These are phyloP conservation scores for Pelochelys cantorii DNA, from an alignment of 2,797 vertebrate species.

Conservation along the genomic window DNA sequence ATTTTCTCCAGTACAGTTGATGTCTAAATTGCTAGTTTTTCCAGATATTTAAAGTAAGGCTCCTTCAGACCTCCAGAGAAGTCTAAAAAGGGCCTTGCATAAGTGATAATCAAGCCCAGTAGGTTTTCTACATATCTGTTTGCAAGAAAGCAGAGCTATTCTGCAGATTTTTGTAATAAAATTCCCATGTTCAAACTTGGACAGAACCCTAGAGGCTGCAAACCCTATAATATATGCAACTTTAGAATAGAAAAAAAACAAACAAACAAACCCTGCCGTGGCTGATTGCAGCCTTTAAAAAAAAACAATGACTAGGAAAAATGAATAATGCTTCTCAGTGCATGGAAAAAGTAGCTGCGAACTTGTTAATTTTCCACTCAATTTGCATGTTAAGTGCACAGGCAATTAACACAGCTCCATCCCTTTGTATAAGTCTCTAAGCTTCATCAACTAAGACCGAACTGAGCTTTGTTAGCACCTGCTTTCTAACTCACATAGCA, in stretches of 20 bases:
- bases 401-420: not conserved
- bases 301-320: not conserved
- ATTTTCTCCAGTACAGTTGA: not conserved
- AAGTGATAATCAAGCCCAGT: not conserved
- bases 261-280: not conserved
- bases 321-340: slow-evolving; percentile 2
- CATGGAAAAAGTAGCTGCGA: not conserved
- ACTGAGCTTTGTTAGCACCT: not conserved
- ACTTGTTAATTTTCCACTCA: slow-evolving; percentile 6
- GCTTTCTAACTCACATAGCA: not conserved
- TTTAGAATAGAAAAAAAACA: slow-evolving; percentile 39
- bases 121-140: not conserved
- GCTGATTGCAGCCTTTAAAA: not conserved
- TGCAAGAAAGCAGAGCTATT: slow-evolving; percentile 47
- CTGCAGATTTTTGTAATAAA: slow-evolving; percentile 2
- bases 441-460: not conserved
- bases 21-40: not conserved
- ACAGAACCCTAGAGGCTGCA: slow-evolving; percentile 10
- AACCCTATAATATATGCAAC: not conserved
- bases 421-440: not conserved
- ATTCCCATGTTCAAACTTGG: not conserved
- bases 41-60: not conserved
- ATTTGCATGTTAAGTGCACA: not conserved
- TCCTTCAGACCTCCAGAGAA: not conserved
- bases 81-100: not conserved